A percentile compares a stretch with the other conserved stretches of the same genome.
These are phyloP conservation scores for Sesia bembeciformis DNA, from an alignment of 2,888 invertebrate genomes.

Conservation along the genomic window DNA sequence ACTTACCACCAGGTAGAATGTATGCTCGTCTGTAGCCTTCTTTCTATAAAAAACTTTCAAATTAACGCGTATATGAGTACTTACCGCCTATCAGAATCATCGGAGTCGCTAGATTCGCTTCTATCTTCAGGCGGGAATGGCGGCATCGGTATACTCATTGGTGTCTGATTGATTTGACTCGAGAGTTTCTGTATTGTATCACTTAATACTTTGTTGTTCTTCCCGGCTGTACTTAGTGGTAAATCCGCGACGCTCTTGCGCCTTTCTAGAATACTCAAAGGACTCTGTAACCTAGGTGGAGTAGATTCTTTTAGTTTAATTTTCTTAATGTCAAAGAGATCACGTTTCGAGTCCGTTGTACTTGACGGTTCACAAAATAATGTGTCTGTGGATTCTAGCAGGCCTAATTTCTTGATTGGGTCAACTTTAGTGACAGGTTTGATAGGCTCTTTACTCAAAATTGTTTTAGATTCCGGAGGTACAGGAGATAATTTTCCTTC, in stretches of 20 bases:
- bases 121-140: slow-evolving; percentile 50
- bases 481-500: slow-evolving; percentile 20
- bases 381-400: slow-evolving; percentile 33
- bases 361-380: slow-evolving; percentile 59
- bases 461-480: slow-evolving; percentile 27
- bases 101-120: slow-evolving; percentile 63
- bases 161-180: slow-evolving; percentile 62
- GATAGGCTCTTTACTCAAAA: slow-evolving; percentile 21
- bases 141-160: slow-evolving; percentile 39
- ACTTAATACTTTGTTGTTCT: slow-evolving; percentile 75
- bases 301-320: slow-evolving; percentile 43
- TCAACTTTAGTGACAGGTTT: slow-evolving; percentile 36
- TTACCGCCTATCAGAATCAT: slow-evolving; percentile 63
- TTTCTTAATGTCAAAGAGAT: slow-evolving; percentile 45
- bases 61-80: too few relatives aligned
- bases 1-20: too few relatives aligned
- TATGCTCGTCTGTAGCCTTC: too few relatives aligned
- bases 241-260: slow-evolving; percentile 60
- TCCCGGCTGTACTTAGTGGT: slow-evolving; percentile 47
- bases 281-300: slow-evolving; percentile 49
- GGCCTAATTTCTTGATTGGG: slow-evolving; percentile 33
- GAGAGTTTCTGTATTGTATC: slow-evolving; percentile 78
- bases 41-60: too few relatives aligned
- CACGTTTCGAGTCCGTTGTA: slow-evolving; percentile 44
- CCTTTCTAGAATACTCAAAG: slow-evolving; percentile 49